phyloP scores from a whole-genome alignment of 2,113 vertebrate genomes.

The Sylvia atricapilla region DNA sequence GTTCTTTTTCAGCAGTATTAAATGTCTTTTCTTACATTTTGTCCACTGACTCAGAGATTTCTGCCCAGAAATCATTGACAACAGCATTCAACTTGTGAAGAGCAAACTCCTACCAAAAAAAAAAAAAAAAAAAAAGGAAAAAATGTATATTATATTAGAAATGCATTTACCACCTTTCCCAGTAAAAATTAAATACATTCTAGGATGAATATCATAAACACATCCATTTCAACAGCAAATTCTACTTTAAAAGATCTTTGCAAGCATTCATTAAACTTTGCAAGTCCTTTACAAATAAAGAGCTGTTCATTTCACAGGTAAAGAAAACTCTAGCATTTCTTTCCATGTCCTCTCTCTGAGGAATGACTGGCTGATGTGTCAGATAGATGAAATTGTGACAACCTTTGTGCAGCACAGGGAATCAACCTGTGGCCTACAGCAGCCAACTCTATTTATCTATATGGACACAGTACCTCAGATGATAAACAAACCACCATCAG shows the following conservation, averaged over 20 bases:
- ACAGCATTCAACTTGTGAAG: slow-evolving; percentile 94
- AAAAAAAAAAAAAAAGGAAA: slow-evolving; percentile 37
- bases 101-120: slow-evolving; percentile 89
- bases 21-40: slow-evolving; percentile 90
- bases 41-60: slow-evolving; percentile 98
- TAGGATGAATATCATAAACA: not conserved
- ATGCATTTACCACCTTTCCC: not conserved
- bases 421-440: not conserved
- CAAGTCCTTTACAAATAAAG: not conserved
- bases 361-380: not conserved
- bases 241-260: not conserved
- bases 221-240: not conserved
- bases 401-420: not conserved
- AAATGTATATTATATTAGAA: not conserved
- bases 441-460: not conserved
- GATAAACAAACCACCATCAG: not conserved
- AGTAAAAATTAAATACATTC: not conserved
- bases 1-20: not conserved
- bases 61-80: slow-evolving; percentile 99
- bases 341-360: not conserved
- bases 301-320: not conserved
- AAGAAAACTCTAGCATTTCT: not conserved
- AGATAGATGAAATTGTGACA: not conserved
- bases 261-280: not conserved
- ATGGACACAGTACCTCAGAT: not conserved